These are phyloP conservation scores for Myrmecophaga tridactyla DNA, from an alignment of 2,113 vertebrate species.

Conservation along the genomic window DNA sequence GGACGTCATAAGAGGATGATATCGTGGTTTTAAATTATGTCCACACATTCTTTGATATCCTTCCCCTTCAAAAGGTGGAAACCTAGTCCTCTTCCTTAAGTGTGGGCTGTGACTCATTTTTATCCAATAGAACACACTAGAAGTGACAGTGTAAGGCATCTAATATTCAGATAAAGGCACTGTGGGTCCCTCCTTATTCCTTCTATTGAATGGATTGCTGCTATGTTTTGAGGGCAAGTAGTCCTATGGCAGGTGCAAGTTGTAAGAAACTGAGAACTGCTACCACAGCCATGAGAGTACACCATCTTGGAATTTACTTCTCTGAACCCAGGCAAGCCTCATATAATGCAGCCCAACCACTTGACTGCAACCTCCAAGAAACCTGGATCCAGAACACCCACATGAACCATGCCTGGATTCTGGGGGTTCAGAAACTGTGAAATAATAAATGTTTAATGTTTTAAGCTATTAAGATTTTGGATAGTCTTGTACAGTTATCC, in stretches of 20 bases:
- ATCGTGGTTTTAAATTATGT: background rate
- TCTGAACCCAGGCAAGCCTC: too few species aligned
- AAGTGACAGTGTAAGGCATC: background rate
- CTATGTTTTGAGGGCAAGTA: background rate
- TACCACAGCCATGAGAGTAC: background rate
- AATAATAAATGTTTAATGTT: background rate
- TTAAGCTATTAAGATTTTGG: background rate
- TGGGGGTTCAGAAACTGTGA: background rate
- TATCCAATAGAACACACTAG: background rate
- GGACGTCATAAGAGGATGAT: background rate
- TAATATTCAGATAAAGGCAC: background rate
- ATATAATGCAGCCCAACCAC: background rate
- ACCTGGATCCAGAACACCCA: background rate
- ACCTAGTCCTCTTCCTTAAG: background rate
- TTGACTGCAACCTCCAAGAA: background rate
- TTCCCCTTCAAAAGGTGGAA: background rate
- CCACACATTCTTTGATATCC: background rate
- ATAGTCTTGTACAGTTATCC: too few species aligned
- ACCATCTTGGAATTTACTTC: background rate
- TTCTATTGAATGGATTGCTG: background rate
- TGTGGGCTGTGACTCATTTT: background rate
- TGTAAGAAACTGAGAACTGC: too few species aligned
- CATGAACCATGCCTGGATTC: background rate
- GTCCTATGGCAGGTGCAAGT: rapidly evolving
- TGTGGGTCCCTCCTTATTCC: background rate